Base-by-base conservation (phyloP, 2,888 invertebrate species). In the Megamerina dolium region DNA sequence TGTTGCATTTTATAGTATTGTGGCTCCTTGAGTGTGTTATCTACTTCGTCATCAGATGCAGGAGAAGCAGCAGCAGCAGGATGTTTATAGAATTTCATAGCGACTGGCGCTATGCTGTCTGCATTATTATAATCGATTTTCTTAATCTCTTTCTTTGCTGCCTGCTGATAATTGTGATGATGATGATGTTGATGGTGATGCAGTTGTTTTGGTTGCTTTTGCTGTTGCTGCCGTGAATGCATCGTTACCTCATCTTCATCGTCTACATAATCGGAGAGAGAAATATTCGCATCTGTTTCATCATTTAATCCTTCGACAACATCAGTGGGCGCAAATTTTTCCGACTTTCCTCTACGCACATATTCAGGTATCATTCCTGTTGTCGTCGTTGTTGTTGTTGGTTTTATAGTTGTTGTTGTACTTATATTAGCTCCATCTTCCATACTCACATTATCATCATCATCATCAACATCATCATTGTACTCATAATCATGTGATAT, bases 291-390 rank as follows among this genome's bases (percentile, higher is more conserved):
- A 16, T 49, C 32, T 19, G 46, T 12, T 14, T 34, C 42, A n/a
- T n/a, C n/a, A n/a, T n/a, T n/a, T n/a, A n/a, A n/a, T 37, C 43
- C 46, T 8, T 48, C 46, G 5, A 40, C 27, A 8, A 37, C 42
- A 19, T 35, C 42, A 16, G 30, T 45, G 19, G 40, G 38, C 20
- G 40, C 45, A 32, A 54, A 50, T 42, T 57, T 49, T 38, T 62
- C 57, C 16, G 60, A 50, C 30, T 61, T 60, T 9, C 58, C 49
- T 42, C 61, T 55, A n/a, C 63, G 59, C 46, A 67, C 52, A 57
- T 68, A 67, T 16, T 67, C 60, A 2, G 68, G 67, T 32, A 68
- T 58, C 46, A 61, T 54, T 34, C 64, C 61, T 29, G 63, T 62
- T 39, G 18, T 54, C 51, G 43, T 60, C 50, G 19, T 54, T 59